Evolutionary conservation across 2,113 vertebrate species (phyloP).

Genomic region (Hystrix cristata): DNA sequence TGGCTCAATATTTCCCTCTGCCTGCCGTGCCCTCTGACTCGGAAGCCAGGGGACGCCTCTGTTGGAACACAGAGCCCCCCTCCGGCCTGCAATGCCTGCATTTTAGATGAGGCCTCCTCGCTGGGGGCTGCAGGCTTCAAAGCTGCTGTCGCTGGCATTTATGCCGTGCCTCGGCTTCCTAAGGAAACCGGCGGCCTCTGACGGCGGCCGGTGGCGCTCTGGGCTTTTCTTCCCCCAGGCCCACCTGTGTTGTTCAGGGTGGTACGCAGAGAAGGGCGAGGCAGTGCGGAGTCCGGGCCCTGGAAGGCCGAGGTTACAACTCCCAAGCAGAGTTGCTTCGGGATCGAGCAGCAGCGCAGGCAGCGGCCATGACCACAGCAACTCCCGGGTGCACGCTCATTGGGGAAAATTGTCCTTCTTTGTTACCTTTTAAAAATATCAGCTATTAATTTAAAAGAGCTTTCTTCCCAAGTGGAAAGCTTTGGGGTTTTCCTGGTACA

Average conservation of each 20-base stretch:
- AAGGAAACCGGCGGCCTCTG: slow-evolving; percentile 75
- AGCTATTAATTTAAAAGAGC: background rate
- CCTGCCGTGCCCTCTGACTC: slow-evolving; percentile 82
- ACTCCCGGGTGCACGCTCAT: accelerated
- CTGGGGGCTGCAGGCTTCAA: slow-evolving; percentile 90
- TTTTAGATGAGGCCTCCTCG: slow-evolving; percentile 91
- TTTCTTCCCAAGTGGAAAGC: background rate
- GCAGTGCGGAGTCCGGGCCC: background rate
- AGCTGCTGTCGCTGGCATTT: slow-evolving; percentile 88
- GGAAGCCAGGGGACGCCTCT: slow-evolving; percentile 81
- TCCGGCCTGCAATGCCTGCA: slow-evolving; percentile 85
- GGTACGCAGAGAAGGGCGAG: background rate
- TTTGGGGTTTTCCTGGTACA: background rate
- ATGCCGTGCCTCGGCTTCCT: slow-evolving; percentile 76
- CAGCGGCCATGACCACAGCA: too few species aligned
- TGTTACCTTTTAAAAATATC: background rate
- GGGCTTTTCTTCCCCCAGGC: background rate
- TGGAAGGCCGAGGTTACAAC: accelerated
- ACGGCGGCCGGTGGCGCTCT: slow-evolving; percentile 62
- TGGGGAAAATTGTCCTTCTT: background rate
- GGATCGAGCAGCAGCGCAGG: accelerated
- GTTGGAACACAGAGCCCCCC: slow-evolving; percentile 85
- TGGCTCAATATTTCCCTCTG: slow-evolving; percentile 84
- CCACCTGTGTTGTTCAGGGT: slow-evolving; percentile 68
- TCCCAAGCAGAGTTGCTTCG: background rate